Evolutionary conservation across 2,113 vertebrate genomes (phyloP).

Genomic region (Glaucomys volans): DNA sequence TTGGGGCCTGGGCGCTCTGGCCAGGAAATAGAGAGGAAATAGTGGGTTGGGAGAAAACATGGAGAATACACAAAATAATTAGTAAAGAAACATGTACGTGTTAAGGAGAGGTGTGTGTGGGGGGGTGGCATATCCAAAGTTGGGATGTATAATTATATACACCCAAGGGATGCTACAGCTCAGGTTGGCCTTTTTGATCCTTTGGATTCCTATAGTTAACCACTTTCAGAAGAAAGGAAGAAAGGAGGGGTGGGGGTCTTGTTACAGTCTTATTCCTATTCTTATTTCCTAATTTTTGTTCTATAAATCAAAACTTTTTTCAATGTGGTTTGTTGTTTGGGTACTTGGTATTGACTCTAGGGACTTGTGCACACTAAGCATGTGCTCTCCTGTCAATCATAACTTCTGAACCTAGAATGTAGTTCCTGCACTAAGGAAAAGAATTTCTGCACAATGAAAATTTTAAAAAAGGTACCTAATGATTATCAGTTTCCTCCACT

Average conservation of each 20-base stretch:
- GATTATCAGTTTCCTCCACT: not conserved
- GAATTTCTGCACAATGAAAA: not conserved
- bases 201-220: not conserved
- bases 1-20: no score
- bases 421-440: not conserved
- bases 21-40: not conserved
- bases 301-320: not conserved
- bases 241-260: not conserved
- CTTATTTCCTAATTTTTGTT: not conserved
- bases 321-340: not conserved
- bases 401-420: not conserved
- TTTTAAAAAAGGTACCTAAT: not conserved
- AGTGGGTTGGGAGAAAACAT: not conserved
- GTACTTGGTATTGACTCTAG: not conserved
- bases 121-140: not conserved
- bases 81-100: not conserved
- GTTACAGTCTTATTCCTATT: not conserved
- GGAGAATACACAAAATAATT: not conserved
- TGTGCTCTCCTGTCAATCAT: not conserved
- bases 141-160: not conserved
- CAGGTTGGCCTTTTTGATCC: not conserved
- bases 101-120: not conserved
- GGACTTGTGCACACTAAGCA: not conserved
- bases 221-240: no score
- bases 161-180: not conserved